Base-by-base conservation (phyloP, 2,888 invertebrate species). In the Trachelus troglodyta region DNA sequence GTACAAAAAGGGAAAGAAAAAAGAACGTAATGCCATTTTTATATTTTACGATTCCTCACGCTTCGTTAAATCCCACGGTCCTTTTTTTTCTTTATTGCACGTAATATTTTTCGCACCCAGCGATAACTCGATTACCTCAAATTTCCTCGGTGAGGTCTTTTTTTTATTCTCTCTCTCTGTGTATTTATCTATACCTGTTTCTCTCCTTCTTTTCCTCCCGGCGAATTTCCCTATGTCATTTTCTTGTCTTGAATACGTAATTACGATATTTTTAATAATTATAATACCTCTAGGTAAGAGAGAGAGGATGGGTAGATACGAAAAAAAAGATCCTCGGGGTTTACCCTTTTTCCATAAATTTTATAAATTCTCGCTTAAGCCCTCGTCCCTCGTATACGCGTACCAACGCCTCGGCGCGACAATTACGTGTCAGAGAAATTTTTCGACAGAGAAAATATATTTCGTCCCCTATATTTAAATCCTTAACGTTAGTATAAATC, bases 91-190 rank as follows among this genome's bases (percentile, higher is more conserved):
- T 12, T 56, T 23, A 56, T 56, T 23, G 56, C 56, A 23, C 9
- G 56, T 56, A 56, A 56, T 56, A 56, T 56, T 56, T 56, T 56
- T 56, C 23, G 6, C 56, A n/a, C 23, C 23, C 35, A 2, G 2
- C 74, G 74, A 30, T 34, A 35, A 74, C 30, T 74, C 74, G 74
- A 34, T 56, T 56, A 74, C 34, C 34, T 74, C 74, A 12, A 74
- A 74, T 74, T 30, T 74, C 3, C 74, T 30, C 35, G 11, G 15
- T 2, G 23, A 23, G 23, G 2, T 23, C 56, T 56, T 23, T 23
- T 35, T 35, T 35, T 40, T 12, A 30, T 11, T 69, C 30, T 69
- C 71, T 33, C 71, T 30, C 12, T 71, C 11, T 31, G 12, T 71
- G 12, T 74, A 30, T 35, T 34, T 34, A n/a, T 74, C 11, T 12